Conservation (phyloP, 2,888 invertebrate species). For the Orthonevra nobilis region DNA sequence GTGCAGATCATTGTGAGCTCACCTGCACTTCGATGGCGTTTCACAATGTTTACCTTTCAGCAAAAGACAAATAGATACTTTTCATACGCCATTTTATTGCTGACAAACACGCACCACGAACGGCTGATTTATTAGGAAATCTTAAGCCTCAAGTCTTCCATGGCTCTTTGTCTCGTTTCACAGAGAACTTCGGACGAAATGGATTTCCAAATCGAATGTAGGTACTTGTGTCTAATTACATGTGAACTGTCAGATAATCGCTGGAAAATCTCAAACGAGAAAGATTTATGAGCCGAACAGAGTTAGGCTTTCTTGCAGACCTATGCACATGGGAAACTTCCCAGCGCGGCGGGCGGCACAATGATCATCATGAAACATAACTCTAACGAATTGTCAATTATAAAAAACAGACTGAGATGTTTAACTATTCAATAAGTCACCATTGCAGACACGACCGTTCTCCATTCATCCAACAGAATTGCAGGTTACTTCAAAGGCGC, state of each 20-base stretch:
- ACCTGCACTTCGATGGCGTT: conserved; percentile 25
- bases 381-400: conserved; percentile 34
- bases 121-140: conserved; percentile 45
- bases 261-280: conserved; percentile 49
- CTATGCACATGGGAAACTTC: conserved; percentile 25
- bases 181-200: conserved; percentile 26
- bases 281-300: conserved; percentile 45
- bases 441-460: too few relatives aligned
- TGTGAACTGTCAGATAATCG: conserved; percentile 54
- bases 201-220: conserved; percentile 43
- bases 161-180: conserved; percentile 23
- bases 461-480: too few relatives aligned
- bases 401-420: too few relatives aligned
- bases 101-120: conserved; percentile 41
- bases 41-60: conserved; percentile 31
- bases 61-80: neutral
- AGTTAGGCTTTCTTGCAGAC: conserved; percentile 15
- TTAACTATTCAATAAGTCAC: too few relatives aligned
- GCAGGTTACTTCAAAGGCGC: too few relatives aligned
- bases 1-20: conserved; percentile 32
- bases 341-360: too few relatives aligned
- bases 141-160: conserved; percentile 23
- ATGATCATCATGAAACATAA: too few relatives aligned
- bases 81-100: conserved; percentile 22
- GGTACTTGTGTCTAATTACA: conserved; percentile 54